A percentile compares a stretch with the other conserved stretches of the same genome.
Conservation (phyloP, 2,113 vertebrate species). For the Labrus mixtus region DNA sequence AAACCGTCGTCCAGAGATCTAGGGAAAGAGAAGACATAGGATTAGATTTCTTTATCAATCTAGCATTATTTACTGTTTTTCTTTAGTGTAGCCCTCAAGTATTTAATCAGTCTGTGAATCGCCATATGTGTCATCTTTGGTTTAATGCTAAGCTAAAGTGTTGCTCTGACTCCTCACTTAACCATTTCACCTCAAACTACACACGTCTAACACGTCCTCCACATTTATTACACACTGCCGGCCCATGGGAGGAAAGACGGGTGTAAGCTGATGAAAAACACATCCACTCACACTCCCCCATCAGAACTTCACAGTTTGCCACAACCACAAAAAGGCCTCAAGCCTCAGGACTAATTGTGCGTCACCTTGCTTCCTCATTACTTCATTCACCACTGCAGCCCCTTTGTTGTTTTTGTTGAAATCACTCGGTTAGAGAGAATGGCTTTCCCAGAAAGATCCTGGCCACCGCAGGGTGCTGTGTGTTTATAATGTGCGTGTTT, state of each 20-base stretch:
- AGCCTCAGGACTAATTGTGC: constrained; percentile 51
- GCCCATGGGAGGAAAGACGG: background rate
- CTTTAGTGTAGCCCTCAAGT: no score
- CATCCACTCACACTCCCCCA: constrained; percentile 17
- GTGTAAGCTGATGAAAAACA: constrained; percentile 45
- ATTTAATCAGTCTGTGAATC: background rate
- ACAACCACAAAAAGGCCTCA: constrained; percentile 48
- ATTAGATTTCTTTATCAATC: background rate
- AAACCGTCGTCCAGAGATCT: constrained; percentile 77
- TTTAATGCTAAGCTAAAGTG: background rate
- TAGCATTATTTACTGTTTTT: background rate
- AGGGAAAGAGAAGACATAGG: constrained; percentile 34
- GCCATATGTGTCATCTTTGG: background rate
- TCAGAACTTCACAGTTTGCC: constrained; percentile 45
- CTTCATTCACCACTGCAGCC: constrained; percentile 42
- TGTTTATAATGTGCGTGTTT: constrained; percentile 28
- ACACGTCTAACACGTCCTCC: constrained; percentile 2
- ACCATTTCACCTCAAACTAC: constrained; percentile 2
- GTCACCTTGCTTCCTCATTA: constrained; percentile 65
- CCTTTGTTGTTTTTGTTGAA: constrained; percentile 46
- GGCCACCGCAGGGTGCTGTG: constrained; percentile 42
- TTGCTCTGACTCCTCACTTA: background rate
- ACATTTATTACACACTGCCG: background rate
- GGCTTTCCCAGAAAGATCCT: constrained; percentile 56
- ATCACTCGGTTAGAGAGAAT: constrained; percentile 31